Evolutionary conservation across 2,797 vertebrate species (phyloP).

Genomic region (Rhincodon typus): DNA sequence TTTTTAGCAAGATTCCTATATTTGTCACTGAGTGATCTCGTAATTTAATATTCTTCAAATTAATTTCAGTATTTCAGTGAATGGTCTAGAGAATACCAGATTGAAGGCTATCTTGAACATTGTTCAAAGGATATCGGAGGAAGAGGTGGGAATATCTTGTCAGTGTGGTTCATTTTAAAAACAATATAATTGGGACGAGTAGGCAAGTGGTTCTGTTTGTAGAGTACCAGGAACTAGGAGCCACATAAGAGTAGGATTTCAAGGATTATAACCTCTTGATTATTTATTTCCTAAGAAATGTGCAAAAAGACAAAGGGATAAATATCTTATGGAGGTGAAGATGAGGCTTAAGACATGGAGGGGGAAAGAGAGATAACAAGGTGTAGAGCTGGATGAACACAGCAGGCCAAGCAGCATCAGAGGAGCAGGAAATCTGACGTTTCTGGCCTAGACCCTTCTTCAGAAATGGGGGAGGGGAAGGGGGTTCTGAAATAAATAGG

Average conservation of each 20-base stretch:
- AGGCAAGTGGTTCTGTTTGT: neutral
- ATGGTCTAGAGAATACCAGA: neutral
- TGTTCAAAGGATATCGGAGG: neutral
- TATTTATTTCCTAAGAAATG: neutral
- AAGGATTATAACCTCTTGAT: neutral
- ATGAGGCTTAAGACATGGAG: neutral
- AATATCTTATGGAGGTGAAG: neutral
- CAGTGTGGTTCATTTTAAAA: neutral
- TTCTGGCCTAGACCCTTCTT: no score
- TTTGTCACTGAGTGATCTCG: neutral
- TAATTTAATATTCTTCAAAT: neutral
- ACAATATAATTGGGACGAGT: neutral
- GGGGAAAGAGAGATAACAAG: neutral
- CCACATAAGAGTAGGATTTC: neutral
- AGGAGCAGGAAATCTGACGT: no score
- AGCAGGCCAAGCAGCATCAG: no score
- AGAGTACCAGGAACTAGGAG: neutral
- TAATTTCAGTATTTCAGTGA: constrained; percentile 17
- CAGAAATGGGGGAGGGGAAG: no score
- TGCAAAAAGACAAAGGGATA: neutral
- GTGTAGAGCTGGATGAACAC: no score
- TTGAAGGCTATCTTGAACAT: neutral
- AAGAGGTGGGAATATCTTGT: neutral
- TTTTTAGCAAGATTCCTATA: neutral
- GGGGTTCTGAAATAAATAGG: no score